Conservation (phyloP, 92 coral and sea anemone species). For the Zoanthus sociatus region DNA sequence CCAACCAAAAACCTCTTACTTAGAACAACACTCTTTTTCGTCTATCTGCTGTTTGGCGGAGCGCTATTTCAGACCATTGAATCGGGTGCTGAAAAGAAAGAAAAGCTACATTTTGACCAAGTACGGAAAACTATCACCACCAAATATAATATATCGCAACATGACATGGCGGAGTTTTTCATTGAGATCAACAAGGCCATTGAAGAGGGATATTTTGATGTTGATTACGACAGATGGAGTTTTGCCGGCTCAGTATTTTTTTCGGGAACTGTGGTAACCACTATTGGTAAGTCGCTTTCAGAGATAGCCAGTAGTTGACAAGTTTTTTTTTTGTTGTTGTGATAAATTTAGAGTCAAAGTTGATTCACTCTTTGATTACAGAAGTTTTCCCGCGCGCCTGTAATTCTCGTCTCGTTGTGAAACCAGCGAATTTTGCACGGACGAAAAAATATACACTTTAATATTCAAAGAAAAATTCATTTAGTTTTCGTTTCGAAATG, state of each 20-base stretch:
- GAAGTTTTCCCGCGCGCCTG: neutral
- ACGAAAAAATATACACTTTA: neutral
- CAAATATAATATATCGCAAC: slow-evolving; percentile 93
- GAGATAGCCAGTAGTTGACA: neutral
- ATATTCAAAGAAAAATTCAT: slow-evolving; percentile 2
- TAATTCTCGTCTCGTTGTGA: neutral
- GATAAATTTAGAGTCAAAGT: neutral
- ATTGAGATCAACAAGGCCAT: slow-evolving; percentile 93
- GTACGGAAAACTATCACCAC: slow-evolving; percentile 80
- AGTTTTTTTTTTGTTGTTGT: neutral
- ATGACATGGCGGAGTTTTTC: slow-evolving; percentile 82
- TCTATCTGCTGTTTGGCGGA: slow-evolving; percentile 92
- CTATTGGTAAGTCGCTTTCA: slow-evolving; percentile 82
- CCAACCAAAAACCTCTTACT: slow-evolving; percentile 91
- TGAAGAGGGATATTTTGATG: slow-evolving; percentile 97
- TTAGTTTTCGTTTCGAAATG: slow-evolving; percentile 6
- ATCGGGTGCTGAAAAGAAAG: slow-evolving; percentile 94
- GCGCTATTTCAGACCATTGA: slow-evolving; percentile 97
- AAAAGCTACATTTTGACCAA: slow-evolving; percentile 82
- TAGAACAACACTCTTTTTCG: slow-evolving; percentile 86
- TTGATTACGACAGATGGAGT: slow-evolving; percentile 96
- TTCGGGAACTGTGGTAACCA: slow-evolving; percentile 97
- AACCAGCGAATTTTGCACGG: neutral
- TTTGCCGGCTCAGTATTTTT: slow-evolving; percentile 96
- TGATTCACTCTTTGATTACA: neutral